Percentiles rank a stretch among this genome's conserved stretches.
Evolutionary conservation across 2,113 vertebrate genomes (phyloP).

Genomic region (Oryzias celebensis): DNA sequence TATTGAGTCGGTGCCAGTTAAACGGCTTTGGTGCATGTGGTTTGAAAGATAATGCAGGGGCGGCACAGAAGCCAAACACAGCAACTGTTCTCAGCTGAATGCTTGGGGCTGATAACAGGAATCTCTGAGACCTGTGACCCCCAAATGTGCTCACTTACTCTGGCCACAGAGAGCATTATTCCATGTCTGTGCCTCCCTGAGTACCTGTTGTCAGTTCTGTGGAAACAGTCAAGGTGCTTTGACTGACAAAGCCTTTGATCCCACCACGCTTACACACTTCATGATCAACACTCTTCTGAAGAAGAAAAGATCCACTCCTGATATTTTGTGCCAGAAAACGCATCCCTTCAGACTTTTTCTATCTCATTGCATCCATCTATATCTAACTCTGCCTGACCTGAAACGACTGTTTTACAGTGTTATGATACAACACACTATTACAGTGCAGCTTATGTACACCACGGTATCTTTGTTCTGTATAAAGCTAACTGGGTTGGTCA

Average conservation of each 20-base stretch:
- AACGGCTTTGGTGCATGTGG: conserved; percentile 10
- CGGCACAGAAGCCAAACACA: conserved; percentile 27
- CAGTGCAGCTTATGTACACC: neutral
- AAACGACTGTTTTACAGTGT: neutral
- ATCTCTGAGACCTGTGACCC: conserved; percentile 55
- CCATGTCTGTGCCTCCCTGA: conserved; percentile 42
- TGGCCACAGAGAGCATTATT: conserved; percentile 65
- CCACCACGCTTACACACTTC: conserved; percentile 62
- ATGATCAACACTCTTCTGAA: conserved; percentile 62
- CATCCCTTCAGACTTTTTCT: neutral
- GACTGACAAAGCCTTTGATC: conserved; percentile 78
- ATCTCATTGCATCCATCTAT: conserved; percentile 6
- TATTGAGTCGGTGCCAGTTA: conserved; percentile 14
- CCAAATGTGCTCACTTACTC: conserved; percentile 29
- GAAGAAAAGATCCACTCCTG: conserved; percentile 39
- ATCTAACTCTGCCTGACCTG: conserved; percentile 6
- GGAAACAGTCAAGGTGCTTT: conserved; percentile 65
- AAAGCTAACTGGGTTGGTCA: no score
- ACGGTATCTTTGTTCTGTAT: no score
- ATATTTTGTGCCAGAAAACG: conserved; percentile 32
- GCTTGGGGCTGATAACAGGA: conserved; percentile 45
- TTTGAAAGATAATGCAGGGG: conserved; percentile 32
- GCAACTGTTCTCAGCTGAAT: conserved; percentile 32
- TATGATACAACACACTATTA: neutral
- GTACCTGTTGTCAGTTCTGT: conserved; percentile 57